Base-by-base conservation (phyloP, 2,888 invertebrate genomes). In the Eulithis prunata region DNA sequence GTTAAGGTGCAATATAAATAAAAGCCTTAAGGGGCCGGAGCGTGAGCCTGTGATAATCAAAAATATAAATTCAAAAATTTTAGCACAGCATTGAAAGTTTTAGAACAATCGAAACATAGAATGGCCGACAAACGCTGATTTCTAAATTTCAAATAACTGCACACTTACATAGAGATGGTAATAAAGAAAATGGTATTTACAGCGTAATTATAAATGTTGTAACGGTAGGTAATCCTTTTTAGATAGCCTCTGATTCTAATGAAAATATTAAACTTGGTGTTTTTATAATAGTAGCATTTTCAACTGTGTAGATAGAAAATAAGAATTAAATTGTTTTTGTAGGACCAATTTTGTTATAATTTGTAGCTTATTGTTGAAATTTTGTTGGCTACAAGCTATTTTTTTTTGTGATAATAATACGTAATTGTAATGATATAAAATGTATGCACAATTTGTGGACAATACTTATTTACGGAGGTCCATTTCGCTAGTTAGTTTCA, bases 1-100 rank as follows among this genome's bases (percentile, higher is more conserved):
- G 76, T 52, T 76, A 87, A 85, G 90, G 90, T 90, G 91, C 91
- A 88, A 88, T 87, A 86, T 82, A 82, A 76, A 72, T 72, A 77
- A 71, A 77, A 72, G 82, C 89, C 90, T 89, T 78, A 79, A 21
- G 85, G 88, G 90, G 89, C 84, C 83, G 75, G 83, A 85, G 89
- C 88, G 88, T 80, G 85, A 87, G 91, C 90, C 92, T 93, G 92
- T 92, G 92, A 93, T 93, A 92, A 89, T 78, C 85, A 85, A 82
- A 86, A 82, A 83, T 85, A 85, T 79, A 82, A 83, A 81, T 80
- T 79, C 70, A 77, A 78, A 73, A 76, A 75, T 62, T 62, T 68
- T 78, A 77, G 76, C 79, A 60, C 57, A 46, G 79, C 1, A 21
- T 21, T 21, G 21, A 75, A 78, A 78, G 74, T 71, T 72, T 69